Base-by-base conservation (phyloP, 1,140 invertebrate genomes). In the Anoplolepis gracilipes region DNA sequence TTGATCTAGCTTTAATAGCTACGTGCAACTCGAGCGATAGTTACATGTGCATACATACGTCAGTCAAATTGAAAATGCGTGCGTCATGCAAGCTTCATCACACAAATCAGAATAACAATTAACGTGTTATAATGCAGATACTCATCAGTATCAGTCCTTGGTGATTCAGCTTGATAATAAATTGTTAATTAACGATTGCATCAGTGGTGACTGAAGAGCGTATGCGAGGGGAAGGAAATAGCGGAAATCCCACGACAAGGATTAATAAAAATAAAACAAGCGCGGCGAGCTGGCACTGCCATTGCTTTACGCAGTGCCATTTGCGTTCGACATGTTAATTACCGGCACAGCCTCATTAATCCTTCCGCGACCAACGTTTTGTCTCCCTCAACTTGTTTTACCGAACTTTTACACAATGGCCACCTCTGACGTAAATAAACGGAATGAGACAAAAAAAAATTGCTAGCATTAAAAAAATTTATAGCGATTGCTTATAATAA, bases 171-270 rank as follows among this genome's bases (percentile, higher is more conserved):
- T 84, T 75, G 49, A 53, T 89, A 86, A 78, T 89, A 89, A 89
- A 88, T 89, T 84, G 85, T 75, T 86, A 88, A 89, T 89, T 89
- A 86, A 73, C 53, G 16, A 67, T 25, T 57, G 28, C 57, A 76
- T 75, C 53, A 61, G 72, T 42, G 36, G 13, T 28, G 11, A 36
- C n/a, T 78, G n/a, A 55, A 30, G 39, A 10, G 25, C 19, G 10
- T 19, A 16, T 3, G 53, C 36, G 70, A 59, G 6, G 16, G 10
- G 13, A 65, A 87, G 42, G 7, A 65, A 53, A 49, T 30, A 70
- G 7, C 33, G 22, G 10, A 49, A 53, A 64, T 77, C n/a, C 30
- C 59, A 59, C 57, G 57, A 53, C 76, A 67, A 62, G 64, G 55
- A 81, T 61, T 49, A 39, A 70, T 69, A 49, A 69, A 85, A 85